Base-by-base conservation (phyloP, 2,888 invertebrate species). In the Spatulosminthurus flaviceps region DNA sequence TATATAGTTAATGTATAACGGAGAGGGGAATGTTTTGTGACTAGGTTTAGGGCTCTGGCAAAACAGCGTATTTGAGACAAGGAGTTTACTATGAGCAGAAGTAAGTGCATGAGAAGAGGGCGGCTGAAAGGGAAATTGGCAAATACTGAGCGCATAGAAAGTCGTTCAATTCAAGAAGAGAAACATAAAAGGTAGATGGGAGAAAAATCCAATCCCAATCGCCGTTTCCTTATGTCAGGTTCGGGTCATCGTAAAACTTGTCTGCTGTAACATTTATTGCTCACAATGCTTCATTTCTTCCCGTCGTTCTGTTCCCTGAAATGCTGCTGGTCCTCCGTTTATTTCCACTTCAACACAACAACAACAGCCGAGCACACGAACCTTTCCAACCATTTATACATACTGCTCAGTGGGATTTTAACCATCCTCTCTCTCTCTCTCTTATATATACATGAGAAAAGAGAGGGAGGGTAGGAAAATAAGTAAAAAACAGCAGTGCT, bases 241-340 rank as follows among this genome's bases (percentile, higher is more conserved):
- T 72, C 72, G 72, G 79, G 72, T 80, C 77, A 61, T 79, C 79
- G 79, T 79, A 79, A 79, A 79, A 79, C 70, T 79, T 79, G 41
- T 66, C 70, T 71, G 69, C 43, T 64, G 51, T 66, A 75, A 64
- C 75, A 75, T 75, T 75, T 75, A 42, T 75, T 75, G 29, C 75
- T 64, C 66, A 60, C 60, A 61, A 74, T 74, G 60, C 74, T 61
- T 61, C 29, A 60, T 74, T 74, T 60, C 61, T 74, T 51, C n/a
- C 51, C 60, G 42, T 41, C 70, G 41, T 70, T 41, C 70, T 28
- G 34, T 41, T 70, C 67, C 67, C 67, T 67, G 28, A 67, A 67
- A 67, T 51, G 24, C 42, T 72, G 21, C 72, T 42, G 24, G 34
- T 43, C 43, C 43, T 42, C 24, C 26, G 21, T 72, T 72, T 72